These are phyloP conservation scores for Rhingia campestris DNA, from an alignment of 2,888 invertebrate species.

Conservation along the genomic window DNA sequence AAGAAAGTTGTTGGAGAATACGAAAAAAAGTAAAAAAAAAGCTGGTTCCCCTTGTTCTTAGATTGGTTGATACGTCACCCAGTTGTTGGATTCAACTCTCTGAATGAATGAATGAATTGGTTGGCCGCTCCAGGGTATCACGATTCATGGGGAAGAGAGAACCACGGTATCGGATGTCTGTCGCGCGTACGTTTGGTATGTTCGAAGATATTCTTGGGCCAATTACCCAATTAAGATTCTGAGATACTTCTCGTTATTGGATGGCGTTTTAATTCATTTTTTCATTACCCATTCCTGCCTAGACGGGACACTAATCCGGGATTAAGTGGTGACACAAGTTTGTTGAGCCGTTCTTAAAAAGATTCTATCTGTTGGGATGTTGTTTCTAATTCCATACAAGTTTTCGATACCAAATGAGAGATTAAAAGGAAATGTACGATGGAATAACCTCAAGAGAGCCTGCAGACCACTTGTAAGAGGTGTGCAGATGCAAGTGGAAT, in stretches of 20 bases:
- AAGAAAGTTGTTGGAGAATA: constrained; percentile 48
- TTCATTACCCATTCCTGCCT: background rate
- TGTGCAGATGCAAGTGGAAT: constrained; percentile 31
- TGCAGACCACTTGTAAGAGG: background rate
- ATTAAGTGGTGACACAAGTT: constrained; percentile 71
- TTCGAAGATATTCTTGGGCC: constrained; percentile 75
- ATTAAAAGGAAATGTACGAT: constrained; percentile 24
- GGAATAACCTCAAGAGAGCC: background rate
- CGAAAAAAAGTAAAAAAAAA: constrained; percentile 4
- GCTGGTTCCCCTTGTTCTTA: constrained; percentile 17
- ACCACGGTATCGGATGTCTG: constrained; percentile 50
- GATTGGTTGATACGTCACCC: constrained; percentile 3
- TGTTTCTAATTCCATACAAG: constrained; percentile 17
- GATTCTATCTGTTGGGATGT: constrained; percentile 22
- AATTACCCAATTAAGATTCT: constrained; percentile 77
- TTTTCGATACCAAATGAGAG: constrained; percentile 52
- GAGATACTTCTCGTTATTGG: constrained; percentile 60
- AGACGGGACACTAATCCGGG: constrained; percentile 66
- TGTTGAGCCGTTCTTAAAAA: constrained; percentile 43
- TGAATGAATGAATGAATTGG: constrained; percentile 64
- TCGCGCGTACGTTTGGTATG: constrained; percentile 54
- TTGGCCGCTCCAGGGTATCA: constrained; percentile 48
- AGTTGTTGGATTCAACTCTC: constrained; percentile 19
- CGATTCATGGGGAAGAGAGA: constrained; percentile 18
- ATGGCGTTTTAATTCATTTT: constrained; percentile 18